Percentiles rank a stretch among this genome's conserved stretches.
Evolutionary conservation across 2,797 vertebrate species (phyloP).

Genomic region (Gymnoscopelus microlampas): DNA sequence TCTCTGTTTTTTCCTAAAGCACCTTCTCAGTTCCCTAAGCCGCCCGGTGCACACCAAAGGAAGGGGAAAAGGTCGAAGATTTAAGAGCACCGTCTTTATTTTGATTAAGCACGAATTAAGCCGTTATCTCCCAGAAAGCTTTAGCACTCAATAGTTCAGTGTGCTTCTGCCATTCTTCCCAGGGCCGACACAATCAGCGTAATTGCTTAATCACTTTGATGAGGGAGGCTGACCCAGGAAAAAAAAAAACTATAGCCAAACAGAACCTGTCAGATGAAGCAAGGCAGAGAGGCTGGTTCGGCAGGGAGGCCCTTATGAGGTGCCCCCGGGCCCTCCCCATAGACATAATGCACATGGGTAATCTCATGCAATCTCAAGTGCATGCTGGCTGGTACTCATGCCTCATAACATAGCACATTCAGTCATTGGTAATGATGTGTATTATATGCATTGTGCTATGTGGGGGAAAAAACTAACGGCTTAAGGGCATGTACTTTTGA

Average conservation of each 20-base stretch:
- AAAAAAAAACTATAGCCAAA: slow-evolving; percentile 47
- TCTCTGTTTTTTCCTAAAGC: slow-evolving; percentile 6
- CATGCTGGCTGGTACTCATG: not conserved
- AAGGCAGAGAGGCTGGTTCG: slow-evolving; percentile 38
- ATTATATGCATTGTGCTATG: not conserved
- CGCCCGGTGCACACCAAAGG: slow-evolving; percentile 16
- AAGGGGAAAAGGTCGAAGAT: slow-evolving; percentile 35
- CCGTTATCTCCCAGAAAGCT: slow-evolving; percentile 75
- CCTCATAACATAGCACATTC: not conserved
- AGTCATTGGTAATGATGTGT: not conserved
- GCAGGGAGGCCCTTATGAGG: slow-evolving; percentile 17
- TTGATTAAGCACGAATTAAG: slow-evolving; percentile 74
- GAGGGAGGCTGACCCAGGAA: slow-evolving; percentile 67
- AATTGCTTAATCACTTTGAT: slow-evolving; percentile 80
- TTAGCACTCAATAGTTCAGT: slow-evolving; percentile 71
- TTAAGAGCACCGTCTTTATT: slow-evolving; percentile 61
- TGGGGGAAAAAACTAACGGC: too few species aligned
- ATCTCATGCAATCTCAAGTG: too few species aligned
- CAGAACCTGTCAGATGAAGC: slow-evolving; percentile 60
- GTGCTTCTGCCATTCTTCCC: slow-evolving; percentile 63
- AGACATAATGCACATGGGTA: too few species aligned
- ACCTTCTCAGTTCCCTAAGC: slow-evolving; percentile 33
- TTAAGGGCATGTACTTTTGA: too few species aligned
- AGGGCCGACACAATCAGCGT: slow-evolving; percentile 73
- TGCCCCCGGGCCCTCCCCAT: not conserved